A percentile compares a stretch with the other conserved stretches of the same genome.
phyloP scores from a whole-genome alignment of 2,797 vertebrate species.

The Ctenochaetus hawaiiensis region DNA sequence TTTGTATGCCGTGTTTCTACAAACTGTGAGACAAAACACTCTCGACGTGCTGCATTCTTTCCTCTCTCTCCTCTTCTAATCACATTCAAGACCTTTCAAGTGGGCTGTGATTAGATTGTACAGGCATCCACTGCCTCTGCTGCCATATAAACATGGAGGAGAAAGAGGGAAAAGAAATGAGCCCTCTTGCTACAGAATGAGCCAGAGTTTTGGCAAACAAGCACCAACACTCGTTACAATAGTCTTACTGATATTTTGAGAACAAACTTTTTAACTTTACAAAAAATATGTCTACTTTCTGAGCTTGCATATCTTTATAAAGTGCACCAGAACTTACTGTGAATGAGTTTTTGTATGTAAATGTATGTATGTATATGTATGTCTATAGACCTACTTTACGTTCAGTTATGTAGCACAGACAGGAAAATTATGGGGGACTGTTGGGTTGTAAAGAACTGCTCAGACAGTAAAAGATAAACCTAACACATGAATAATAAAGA shows the following conservation, averaged over 20 bases:
- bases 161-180: constrained; percentile 14
- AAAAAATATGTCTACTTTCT: too few species aligned
- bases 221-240: neutral
- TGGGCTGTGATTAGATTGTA: constrained; percentile 81
- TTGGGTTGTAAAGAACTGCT: constrained; percentile 24
- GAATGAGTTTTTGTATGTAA: neutral
- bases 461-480: constrained; percentile 7
- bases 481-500: too few species aligned
- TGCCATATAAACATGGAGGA: constrained; percentile 34
- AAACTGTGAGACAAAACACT: constrained; percentile 18
- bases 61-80: constrained; percentile 64
- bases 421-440: constrained; percentile 20
- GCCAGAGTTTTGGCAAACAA: neutral
- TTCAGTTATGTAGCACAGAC: constrained; percentile 40
- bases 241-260: neutral
- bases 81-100: constrained; percentile 72
- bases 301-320: neutral
- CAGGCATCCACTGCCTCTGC: constrained; percentile 60
- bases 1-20: constrained; percentile 23
- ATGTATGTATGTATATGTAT: neutral
- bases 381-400: constrained; percentile 9
- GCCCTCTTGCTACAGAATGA: neutral
- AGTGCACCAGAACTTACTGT: neutral
- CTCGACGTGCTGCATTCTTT: constrained; percentile 64
- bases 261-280: too few species aligned